Base-by-base conservation (phyloP, 2,888 invertebrate species). In the Yponomeuta malinellus region DNA sequence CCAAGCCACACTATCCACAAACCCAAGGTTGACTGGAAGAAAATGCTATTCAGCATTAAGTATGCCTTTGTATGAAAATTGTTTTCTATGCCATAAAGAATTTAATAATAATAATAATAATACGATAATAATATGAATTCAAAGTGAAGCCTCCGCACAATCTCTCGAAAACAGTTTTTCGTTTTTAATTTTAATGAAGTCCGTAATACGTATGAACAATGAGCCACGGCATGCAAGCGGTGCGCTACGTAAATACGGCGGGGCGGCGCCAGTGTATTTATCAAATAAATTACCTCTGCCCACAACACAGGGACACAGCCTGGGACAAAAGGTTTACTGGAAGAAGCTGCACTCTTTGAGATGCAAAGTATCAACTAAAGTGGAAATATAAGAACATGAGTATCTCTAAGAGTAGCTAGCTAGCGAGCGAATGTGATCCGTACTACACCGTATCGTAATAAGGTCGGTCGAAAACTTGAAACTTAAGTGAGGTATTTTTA, bases 171-270 rank as follows among this genome's bases (percentile, higher is more conserved):
- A 12, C 52, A 15, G 15, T 59, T 15, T 12, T 59, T 59, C 12
- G 15, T 10, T 59, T 59, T 59, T 12, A 59, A 59, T 43, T 43
- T 43, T 59, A 59, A 59, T 15, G 52, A 15, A 15, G 52, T 15
- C 4, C 8, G 15, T 59, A 59, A 12, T 15, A 15, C 6, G 52
- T 59, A 4, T 15, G 10, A 12, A 59, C 52, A 59, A 59, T 59
- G 52, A 59, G 52, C 15, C 15, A 2, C 52, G 52, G 52, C 52
- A 15, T 59, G 15, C 52, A 59, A 59, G 15, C 52, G 52, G 52
- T 59, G 52, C 52, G 52, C 52, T 59, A 15, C 52, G 52, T 59
- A 59, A 59, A 59, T 59, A 59, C 52, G 52, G 52, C 52, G 52
- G 43, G 43, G 43, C 43, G 43, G 43, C 43, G 52, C 52, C 52